A percentile compares a stretch with the other conserved stretches of the same genome.
These are phyloP conservation scores for Cylloceria caligata DNA, from an alignment of 2,888 invertebrate genomes.

Conservation along the genomic window DNA sequence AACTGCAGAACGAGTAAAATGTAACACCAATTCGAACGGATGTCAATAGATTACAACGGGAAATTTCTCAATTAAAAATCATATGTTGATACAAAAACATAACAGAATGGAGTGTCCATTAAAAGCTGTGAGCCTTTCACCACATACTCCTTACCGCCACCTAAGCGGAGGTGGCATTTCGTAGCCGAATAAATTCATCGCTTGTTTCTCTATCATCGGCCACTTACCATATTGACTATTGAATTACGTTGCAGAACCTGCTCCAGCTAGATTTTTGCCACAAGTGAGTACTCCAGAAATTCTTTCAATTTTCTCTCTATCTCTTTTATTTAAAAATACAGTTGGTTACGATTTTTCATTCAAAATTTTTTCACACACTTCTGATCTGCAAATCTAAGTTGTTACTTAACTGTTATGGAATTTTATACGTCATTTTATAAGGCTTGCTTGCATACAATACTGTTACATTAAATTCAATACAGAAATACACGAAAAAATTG, in stretches of 20 bases:
- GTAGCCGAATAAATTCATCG: too few relatives aligned
- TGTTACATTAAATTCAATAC: not conserved
- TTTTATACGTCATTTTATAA: not conserved
- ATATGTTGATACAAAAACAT: too few relatives aligned
- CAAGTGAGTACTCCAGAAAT: constrained; percentile 3
- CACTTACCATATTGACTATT: too few relatives aligned
- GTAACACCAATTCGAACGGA: too few relatives aligned
- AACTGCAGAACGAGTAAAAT: too few relatives aligned
- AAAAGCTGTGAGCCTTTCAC: too few relatives aligned
- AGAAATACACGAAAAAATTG: not conserved
- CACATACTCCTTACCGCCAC: too few relatives aligned
- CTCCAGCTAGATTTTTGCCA: not conserved
- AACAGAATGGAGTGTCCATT: too few relatives aligned
- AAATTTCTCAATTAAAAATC: too few relatives aligned
- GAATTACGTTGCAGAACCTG: not conserved
- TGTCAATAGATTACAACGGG: too few relatives aligned
- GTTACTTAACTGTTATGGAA: not conserved
- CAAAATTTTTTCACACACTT: not conserved
- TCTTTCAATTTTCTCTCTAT: not conserved
- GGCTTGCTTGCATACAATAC: not conserved
- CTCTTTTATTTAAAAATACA: not conserved
- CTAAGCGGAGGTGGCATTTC: too few relatives aligned
- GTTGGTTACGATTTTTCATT: not conserved
- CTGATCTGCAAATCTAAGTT: not conserved
- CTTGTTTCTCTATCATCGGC: too few relatives aligned